Evolutionary conservation across 2,888 invertebrate species (phyloP).

Genomic region (Dioctria linearis): DNA sequence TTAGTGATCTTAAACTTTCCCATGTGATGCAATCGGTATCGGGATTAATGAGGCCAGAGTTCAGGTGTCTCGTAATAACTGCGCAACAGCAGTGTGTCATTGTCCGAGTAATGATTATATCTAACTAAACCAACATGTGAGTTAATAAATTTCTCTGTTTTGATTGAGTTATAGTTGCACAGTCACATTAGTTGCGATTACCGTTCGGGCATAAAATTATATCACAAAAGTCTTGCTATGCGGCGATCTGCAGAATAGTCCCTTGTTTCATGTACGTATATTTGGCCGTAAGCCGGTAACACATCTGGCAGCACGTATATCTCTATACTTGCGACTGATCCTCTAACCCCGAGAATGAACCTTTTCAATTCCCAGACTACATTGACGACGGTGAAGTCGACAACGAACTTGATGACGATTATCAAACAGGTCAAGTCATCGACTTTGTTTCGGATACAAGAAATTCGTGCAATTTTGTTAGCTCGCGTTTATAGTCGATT

Average conservation of each 20-base stretch:
- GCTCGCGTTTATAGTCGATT: neutral
- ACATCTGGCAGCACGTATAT: neutral
- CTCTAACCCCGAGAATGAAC: neutral
- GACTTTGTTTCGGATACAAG: slow-evolving; percentile 1
- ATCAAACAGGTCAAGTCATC: slow-evolving; percentile 10
- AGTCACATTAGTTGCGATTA: slow-evolving; percentile 27
- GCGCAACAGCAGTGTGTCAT: neutral
- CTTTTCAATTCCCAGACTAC: neutral
- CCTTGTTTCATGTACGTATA: neutral
- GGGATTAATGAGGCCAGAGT: neutral
- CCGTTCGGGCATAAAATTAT: slow-evolving; percentile 34
- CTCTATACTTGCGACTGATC: neutral
- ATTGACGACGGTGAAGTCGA: neutral
- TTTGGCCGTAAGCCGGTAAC: neutral
- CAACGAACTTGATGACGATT: slow-evolving; percentile 6
- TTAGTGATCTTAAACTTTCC: neutral
- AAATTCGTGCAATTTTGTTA: slow-evolving; percentile 9
- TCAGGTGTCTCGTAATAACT: neutral
- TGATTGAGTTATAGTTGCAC: slow-evolving; percentile 46
- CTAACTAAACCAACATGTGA: neutral
- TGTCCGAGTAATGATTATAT: neutral
- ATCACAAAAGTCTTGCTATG: slow-evolving; percentile 28
- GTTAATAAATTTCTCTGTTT: slow-evolving; percentile 39
- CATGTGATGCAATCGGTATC: neutral
- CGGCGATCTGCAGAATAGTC: neutral